Evolutionary conservation across 2,888 invertebrate species (phyloP).

Genomic region (Caenorhabditis macrosperma): DNA sequence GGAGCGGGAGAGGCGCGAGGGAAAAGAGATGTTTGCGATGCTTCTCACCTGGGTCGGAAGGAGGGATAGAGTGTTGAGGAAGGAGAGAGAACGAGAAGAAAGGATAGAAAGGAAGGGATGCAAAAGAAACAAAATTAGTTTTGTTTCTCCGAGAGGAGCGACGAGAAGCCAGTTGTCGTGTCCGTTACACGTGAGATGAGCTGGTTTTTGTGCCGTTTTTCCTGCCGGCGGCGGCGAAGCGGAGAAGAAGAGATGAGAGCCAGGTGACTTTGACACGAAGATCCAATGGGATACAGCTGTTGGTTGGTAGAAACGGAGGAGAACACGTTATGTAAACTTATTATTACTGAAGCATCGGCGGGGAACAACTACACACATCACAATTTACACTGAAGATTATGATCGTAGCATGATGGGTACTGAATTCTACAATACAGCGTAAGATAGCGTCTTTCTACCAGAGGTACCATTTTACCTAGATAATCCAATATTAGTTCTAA

Average conservation of each 20-base stretch:
- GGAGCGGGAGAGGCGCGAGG: constrained; percentile 2
- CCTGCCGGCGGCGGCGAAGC: background rate
- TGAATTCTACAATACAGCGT: no score
- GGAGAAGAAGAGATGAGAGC: constrained; percentile 10
- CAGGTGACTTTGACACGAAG: constrained; percentile 42
- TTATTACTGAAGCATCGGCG: background rate
- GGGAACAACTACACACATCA: no score
- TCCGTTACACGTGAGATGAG: constrained; percentile 45
- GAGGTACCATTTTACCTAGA: no score
- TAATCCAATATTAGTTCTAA: no score
- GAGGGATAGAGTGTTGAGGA: no score
- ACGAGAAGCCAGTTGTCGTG: constrained; percentile 20
- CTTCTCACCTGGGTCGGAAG: constrained; percentile 35
- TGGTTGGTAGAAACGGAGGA: background rate
- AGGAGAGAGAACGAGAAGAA: constrained; percentile 37
- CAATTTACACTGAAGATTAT: no score
- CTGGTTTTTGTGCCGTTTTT: constrained; percentile 36
- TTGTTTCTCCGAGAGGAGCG: constrained; percentile 24
- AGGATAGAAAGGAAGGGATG: background rate
- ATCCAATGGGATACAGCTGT: constrained; percentile 30
- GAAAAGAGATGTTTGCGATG: constrained; percentile 37
- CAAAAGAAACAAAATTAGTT: constrained; percentile 47
- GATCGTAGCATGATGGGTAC: no score
- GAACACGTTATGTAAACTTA: constrained; percentile 21
- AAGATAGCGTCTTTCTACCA: no score